Percentiles rank a stretch among this genome's conserved stretches.
Evolutionary conservation across 2,797 vertebrate genomes (phyloP).

Genomic region (Avahi laniger): DNA sequence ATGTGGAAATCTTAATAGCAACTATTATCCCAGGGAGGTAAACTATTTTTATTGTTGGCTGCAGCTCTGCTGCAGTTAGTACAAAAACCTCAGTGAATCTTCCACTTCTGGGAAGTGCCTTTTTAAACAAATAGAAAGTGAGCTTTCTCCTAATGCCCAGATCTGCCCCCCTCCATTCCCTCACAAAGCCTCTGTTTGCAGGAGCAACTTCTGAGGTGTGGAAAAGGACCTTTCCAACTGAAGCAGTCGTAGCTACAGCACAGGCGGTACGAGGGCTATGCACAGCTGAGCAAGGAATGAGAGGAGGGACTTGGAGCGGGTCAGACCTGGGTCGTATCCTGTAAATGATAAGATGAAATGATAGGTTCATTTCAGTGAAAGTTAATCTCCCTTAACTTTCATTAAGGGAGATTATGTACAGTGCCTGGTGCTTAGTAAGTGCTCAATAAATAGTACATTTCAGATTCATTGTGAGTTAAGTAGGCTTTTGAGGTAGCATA

Average conservation of each 20-base stretch:
- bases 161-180: neutral
- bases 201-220: neutral
- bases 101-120: conserved; percentile 30
- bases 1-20: neutral
- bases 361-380: too few relatives aligned
- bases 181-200: neutral
- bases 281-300: neutral
- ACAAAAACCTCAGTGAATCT: neutral
- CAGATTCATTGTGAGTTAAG: neutral
- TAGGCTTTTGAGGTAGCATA: neutral
- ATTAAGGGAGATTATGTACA: neutral
- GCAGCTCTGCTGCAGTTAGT: neutral
- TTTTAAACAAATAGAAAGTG: neutral
- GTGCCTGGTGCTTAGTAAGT: neutral
- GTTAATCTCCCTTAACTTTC: neutral
- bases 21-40: neutral
- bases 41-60: neutral
- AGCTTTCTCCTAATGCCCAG: neutral
- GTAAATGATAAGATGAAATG: neutral
- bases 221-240: neutral
- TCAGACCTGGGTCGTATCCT: neutral
- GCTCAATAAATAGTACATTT: neutral
- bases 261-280: neutral
- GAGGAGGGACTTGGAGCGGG: neutral
- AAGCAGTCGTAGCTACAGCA: neutral